These are phyloP conservation scores for Platysternon megacephalum DNA, from an alignment of 2,113 vertebrate species.

Conservation along the genomic window DNA sequence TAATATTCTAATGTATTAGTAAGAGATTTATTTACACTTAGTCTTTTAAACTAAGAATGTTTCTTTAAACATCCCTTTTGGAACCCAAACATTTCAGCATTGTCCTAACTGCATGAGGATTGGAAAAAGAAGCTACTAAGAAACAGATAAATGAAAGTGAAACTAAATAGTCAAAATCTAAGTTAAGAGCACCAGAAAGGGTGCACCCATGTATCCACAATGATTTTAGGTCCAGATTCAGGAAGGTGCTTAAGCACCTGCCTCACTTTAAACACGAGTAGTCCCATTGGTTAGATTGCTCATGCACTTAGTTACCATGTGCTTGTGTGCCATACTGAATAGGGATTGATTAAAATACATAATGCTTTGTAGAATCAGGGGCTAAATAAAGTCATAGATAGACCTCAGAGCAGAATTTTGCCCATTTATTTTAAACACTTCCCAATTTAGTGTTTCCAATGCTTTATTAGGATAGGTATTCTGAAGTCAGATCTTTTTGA, in stretches of 20 bases:
- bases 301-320: fast-evolving
- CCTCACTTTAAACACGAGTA: fast-evolving
- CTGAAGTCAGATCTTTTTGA: neutral
- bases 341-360: fast-evolving
- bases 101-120: neutral
- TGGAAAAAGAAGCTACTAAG: neutral
- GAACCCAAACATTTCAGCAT: neutral
- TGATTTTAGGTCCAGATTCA: neutral
- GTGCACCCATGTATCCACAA: neutral
- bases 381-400: fast-evolving
- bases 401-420: neutral
- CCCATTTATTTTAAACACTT: neutral
- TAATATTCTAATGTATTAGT: neutral
- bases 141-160: neutral
- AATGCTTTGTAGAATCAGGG: neutral
- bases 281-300: fast-evolving
- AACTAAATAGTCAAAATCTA: neutral
- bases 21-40: neutral
- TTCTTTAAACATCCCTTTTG: neutral
- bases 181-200: neutral
- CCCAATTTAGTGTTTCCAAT: neutral
- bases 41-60: neutral
- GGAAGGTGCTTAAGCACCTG: neutral
- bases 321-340: fast-evolving
- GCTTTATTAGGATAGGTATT: neutral